Conservation (phyloP, 2,113 vertebrate species). For the Merops nubicus region DNA sequence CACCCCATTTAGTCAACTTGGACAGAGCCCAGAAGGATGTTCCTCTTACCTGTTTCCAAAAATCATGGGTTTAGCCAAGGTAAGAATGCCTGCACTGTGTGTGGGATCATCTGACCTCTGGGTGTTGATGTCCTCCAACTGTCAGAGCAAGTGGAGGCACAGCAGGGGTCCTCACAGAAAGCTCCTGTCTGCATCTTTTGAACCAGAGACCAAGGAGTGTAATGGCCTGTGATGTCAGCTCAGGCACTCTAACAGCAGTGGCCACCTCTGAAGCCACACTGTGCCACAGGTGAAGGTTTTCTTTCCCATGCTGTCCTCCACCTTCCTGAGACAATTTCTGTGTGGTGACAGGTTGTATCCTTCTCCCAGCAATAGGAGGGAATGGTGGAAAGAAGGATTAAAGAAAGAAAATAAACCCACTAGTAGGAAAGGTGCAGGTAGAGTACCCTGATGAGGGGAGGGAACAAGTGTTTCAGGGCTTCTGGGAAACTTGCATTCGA, state of each 20-base stretch:
- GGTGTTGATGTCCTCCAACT: background rate
- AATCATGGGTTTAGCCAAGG: conserved; percentile 87
- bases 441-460: background rate
- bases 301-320: background rate
- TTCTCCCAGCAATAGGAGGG: background rate
- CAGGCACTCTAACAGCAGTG: background rate
- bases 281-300: background rate
- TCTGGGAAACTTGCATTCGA: background rate
- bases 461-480: background rate
- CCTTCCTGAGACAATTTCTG: background rate
- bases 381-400: background rate
- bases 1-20: conserved; percentile 83
- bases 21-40: conserved; percentile 85
- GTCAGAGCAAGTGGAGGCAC: background rate
- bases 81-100: conserved; percentile 21
- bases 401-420: background rate
- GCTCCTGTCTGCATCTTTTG: background rate
- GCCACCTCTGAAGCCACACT: background rate
- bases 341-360: background rate
- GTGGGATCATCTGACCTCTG: background rate
- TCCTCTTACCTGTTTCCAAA: conserved; percentile 87
- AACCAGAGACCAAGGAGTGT: background rate
- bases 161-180: background rate
- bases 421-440: background rate
- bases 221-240: background rate